Evolutionary conservation across 2,113 vertebrate genomes (phyloP), one percentile per base, ranked within the genome.

Genomic region (Nanorana parkeri): DNA sequence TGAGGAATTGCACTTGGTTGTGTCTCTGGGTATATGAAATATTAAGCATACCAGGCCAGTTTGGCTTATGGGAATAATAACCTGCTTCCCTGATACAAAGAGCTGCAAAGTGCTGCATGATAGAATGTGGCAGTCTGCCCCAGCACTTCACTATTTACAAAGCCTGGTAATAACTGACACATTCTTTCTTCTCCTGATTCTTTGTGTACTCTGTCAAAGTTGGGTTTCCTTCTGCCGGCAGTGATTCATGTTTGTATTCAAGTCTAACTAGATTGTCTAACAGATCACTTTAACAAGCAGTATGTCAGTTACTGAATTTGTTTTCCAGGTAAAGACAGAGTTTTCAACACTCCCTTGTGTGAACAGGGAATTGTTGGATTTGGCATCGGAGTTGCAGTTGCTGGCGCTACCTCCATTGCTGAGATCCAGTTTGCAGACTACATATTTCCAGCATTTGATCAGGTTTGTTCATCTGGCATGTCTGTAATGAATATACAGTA

Each of bases 351-450:
- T 1, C 98, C 98, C 0, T 90, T 99, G 64, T 99, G 98, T 91
- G 98, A 99, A 87, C 97, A 99, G 89, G 98, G 98, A 83, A 99
- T 99, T 84, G 97, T 99, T 89, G 97, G 98, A 84, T 99, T 99
- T 88, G 97, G 96, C 84, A 99, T 99, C 61, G 98, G 98, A 84
- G 88, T 93, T 58, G 97, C 98, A 24, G 95, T 93, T 56, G 91
- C 96, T 32, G 98, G 98, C 77, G 95, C 97, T 85, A 99, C 96
- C 6, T 96, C 97, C 71, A 97, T 99, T 76, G 98, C 97, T 13
- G 98, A 99, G 92, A 99, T 99, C 88, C 98, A 99, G 83, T 99
- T 99, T 92, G 96, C 97, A 41, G 98, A 99, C 90, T 99, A 99
- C 85, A 99, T 99, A 88, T 99, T 89, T 83, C 98, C 98, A 73